phyloP scores from a whole-genome alignment of 2,113 vertebrate species.

The Cettia cetti region DNA sequence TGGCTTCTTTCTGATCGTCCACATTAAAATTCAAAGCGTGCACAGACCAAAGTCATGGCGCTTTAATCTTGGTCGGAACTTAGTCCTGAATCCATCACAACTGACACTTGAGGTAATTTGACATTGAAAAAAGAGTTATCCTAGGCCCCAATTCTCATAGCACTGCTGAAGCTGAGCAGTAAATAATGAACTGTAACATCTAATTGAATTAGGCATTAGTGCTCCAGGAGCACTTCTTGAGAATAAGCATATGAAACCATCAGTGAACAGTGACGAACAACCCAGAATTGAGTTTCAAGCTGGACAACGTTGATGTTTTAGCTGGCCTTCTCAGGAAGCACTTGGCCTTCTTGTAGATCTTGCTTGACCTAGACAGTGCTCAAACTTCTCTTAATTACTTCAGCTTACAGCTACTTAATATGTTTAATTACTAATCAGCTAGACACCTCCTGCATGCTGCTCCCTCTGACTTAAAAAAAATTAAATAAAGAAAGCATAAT shows the following conservation, averaged over 20 bases:
- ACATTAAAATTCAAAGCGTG: constrained; percentile 15
- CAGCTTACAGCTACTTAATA: constrained; percentile 50
- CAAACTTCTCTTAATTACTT: constrained; percentile 48
- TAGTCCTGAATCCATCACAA: constrained; percentile 23
- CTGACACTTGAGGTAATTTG: constrained; percentile 18
- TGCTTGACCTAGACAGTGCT: background rate
- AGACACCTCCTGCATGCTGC: constrained; percentile 60
- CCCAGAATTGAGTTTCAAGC: background rate
- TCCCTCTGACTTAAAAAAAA: constrained; percentile 63
- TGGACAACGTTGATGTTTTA: background rate
- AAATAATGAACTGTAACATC: background rate
- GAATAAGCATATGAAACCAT: background rate
- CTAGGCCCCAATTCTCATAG: background rate
- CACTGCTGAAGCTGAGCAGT: background rate
- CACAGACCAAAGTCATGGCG: background rate
- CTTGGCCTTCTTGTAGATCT: background rate
- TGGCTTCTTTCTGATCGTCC: background rate
- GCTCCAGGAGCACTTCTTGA: background rate
- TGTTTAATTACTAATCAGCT: constrained; percentile 67
- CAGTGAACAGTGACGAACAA: background rate
- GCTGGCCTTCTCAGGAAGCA: background rate
- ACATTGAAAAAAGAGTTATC: constrained; percentile 18
- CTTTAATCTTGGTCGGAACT: background rate
- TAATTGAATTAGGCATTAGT: constrained; percentile 20
- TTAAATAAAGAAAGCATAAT: constrained; percentile 55